Base-by-base conservation (phyloP, 2,888 invertebrate species). In the Caenorhabditis sp. region DNA sequence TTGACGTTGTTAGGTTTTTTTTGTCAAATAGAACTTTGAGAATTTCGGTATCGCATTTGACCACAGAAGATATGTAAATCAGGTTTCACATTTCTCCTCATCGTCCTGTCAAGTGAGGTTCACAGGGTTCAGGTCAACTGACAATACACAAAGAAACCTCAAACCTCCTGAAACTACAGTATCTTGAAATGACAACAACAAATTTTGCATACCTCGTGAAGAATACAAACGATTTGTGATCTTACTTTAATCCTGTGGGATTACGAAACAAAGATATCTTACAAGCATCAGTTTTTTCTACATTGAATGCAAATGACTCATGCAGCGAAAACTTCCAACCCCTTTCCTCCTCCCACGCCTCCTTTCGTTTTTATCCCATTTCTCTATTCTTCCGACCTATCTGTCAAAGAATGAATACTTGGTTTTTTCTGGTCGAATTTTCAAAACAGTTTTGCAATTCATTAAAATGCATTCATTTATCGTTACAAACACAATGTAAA, bases 391-490 rank as follows among this genome's bases (percentile, higher is more conserved):
- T n/a, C n/a, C n/a, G n/a, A n/a, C n/a, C 19, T 44, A 38, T 41
- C 68, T 12, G 54, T 58, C 59, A 47, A 59, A 72, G 49, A 70
- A 70, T 58, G 22, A 68, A 38, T 35, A 54, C 22, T 68, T 54
- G 10, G n/a, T 6, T 31, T 49, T 47, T 49, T 49, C 8, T 51
- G 12, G 14, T n/a, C n/a, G 2, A 26, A n/a, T 14, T 14, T 47
- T 47, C 44, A n/a, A 61, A 8, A 16, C 38, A 1, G 14, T 6
- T 16, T 24, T 4, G 24, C 26, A 66, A 75, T 66, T 75, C 47
- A 76, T 68, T 76, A 35, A 76, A 68, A 76, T 76, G 77, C 61
- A 77, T 77, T 77, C 63, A 70, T 77, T 69, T 77, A 77, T 70
- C 70, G 79, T 79, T 79, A 77, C 69, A 77, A 77, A 77, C 77